A percentile compares a stretch with the other conserved stretches of the same genome.
Conservation (phyloP, 1,140 invertebrate genomes). For the Megathymus violae region DNA sequence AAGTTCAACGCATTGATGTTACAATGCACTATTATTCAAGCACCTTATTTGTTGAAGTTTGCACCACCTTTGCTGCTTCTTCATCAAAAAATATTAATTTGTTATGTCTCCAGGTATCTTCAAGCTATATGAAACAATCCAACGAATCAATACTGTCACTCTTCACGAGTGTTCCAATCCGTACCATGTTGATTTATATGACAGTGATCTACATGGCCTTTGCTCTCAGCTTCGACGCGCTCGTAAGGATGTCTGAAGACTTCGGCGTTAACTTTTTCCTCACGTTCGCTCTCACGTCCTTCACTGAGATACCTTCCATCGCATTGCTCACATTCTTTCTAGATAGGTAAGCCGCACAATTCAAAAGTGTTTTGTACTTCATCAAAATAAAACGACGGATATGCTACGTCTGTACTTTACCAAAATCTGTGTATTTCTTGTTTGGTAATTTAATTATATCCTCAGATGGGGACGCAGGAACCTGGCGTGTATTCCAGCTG, state of each 20-base stretch:
- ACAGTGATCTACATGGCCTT: constrained; percentile 84
- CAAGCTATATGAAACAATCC: constrained; percentile 63
- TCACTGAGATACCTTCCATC: constrained; percentile 8
- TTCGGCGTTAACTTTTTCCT: constrained; percentile 61
- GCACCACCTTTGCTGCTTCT: too few species aligned
- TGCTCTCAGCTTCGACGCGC: constrained; percentile 81
- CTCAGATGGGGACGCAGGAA: constrained; percentile 67
- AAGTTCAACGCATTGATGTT: too few species aligned
- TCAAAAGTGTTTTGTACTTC: too few species aligned
- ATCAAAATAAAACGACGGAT: too few species aligned
- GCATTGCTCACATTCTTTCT: constrained; percentile 86
- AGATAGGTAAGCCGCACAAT: constrained; percentile 87
- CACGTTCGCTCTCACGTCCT: constrained; percentile 27
- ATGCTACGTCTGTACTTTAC: too few species aligned
- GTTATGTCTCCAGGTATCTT: constrained; percentile 53
- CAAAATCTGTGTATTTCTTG: not conserved
- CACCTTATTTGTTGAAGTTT: too few species aligned
- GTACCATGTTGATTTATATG: constrained; percentile 84
- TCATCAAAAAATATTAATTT: too few species aligned
- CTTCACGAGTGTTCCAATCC: constrained; percentile 84
- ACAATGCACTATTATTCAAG: too few species aligned
- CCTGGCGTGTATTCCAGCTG: constrained; percentile 56
- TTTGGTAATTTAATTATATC: constrained; percentile 7
- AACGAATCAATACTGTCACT: constrained; percentile 83
- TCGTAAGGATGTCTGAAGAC: constrained; percentile 56